Conservation (phyloP, 23 tunicate species). For the Halocynthia aurantium region DNA sequence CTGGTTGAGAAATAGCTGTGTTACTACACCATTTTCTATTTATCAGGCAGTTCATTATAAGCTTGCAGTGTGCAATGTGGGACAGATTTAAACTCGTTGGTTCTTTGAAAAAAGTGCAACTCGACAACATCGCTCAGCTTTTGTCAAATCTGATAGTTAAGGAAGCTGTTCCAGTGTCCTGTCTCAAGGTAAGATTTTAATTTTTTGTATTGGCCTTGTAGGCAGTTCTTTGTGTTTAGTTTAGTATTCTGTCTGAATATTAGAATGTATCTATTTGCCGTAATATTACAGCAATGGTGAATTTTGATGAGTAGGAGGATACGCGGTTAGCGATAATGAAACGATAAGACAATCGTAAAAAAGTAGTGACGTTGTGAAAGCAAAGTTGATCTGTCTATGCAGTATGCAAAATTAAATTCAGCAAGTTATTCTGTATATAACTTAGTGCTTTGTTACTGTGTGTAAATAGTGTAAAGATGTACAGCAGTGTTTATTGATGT, state of each 20-base stretch:
- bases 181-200: conserved; percentile 47
- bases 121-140: conserved; percentile 32
- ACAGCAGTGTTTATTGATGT: too few species aligned
- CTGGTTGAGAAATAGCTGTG: neutral
- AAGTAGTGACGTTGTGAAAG: too few species aligned
- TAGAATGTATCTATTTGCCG: too few species aligned
- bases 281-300: too few species aligned
- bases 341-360: too few species aligned
- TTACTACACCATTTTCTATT: neutral
- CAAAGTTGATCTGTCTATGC: too few species aligned
- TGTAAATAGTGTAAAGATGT: too few species aligned
- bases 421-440: too few species aligned
- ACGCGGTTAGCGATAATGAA: too few species aligned
- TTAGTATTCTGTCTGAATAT: neutral
- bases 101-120: conserved; percentile 18
- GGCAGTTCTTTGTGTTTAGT: neutral
- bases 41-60: conserved; percentile 45
- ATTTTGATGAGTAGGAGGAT: too few species aligned
- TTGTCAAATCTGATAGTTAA: conserved; percentile 37
- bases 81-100: conserved; percentile 50
- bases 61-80: conserved; percentile 72
- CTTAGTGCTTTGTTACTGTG: too few species aligned
- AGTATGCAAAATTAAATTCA: too few species aligned
- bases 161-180: conserved; percentile 41
- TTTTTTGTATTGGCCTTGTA: neutral